A percentile compares a stretch with the other conserved stretches of the same genome.
Conservation (phyloP, 2,113 vertebrate species). For the Aphyosemion australe region DNA sequence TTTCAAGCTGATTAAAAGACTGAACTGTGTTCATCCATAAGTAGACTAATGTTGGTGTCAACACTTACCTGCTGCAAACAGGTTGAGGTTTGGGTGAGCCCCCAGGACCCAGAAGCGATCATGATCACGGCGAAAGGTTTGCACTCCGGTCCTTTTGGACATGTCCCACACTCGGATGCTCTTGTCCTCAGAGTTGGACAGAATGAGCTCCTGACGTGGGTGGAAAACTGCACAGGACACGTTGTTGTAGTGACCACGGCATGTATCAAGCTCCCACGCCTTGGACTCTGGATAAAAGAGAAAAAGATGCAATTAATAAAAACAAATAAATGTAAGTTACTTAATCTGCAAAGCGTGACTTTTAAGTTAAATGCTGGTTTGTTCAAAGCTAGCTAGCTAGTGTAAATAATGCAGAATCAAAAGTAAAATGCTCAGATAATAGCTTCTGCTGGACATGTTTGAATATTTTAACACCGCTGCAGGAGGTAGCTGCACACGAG, state of each 20-base stretch:
- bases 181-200: conserved; percentile 98
- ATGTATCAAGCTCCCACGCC: conserved; percentile 97
- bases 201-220: conserved; percentile 94
- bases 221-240: conserved; percentile 98
- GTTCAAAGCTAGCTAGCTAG: not conserved
- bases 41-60: not conserved
- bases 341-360: not conserved
- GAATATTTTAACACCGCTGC: no score
- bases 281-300: conserved; percentile 85
- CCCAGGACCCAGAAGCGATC: conserved; percentile 98
- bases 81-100: conserved; percentile 96
- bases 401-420: not conserved
- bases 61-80: conserved; percentile 91
- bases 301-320: rapidly evolving
- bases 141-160: conserved; percentile 96
- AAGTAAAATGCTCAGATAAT: not conserved
- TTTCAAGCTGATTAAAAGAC: no score
- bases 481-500: no score
- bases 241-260: conserved; percentile 97
- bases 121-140: conserved; percentile 95
- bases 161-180: conserved; percentile 98
- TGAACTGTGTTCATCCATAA: no score
- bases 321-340: not conserved
- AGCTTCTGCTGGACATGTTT: not conserved
- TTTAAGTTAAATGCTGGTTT: no score